These are phyloP conservation scores for Rhamphomyia laevipes DNA, from an alignment of 2,888 invertebrate species.

Conservation along the genomic window DNA sequence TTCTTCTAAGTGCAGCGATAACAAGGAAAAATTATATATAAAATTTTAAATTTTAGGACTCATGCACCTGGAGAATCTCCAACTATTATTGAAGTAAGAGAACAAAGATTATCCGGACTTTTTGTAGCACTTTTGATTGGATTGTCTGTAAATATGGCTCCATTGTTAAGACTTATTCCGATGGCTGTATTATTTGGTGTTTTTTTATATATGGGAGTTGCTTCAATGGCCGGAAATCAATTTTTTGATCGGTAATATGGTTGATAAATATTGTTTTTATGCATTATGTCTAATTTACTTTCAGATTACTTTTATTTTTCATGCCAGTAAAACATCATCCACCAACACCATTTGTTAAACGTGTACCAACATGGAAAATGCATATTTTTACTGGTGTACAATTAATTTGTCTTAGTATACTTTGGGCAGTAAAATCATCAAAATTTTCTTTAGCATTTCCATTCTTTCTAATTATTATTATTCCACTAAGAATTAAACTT, in stretches of 20 bases:
- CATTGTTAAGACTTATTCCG: constrained; percentile 65
- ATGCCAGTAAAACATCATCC: constrained; percentile 91
- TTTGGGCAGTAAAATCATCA: constrained; percentile 80
- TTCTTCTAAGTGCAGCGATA: no score
- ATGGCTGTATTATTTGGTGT: constrained; percentile 88
- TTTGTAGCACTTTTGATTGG: constrained; percentile 64
- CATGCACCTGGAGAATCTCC: constrained; percentile 91
- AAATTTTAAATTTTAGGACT: constrained; percentile 41
- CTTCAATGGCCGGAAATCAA: constrained; percentile 80
- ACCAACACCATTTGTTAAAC: constrained; percentile 70
- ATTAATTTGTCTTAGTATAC: constrained; percentile 53
- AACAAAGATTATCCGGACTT: constrained; percentile 69
- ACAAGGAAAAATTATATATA: not conserved
- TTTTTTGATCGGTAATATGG: constrained; percentile 52
- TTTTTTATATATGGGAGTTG: constrained; percentile 88
- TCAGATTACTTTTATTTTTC: constrained; percentile 47
- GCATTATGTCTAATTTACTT: not conserved
- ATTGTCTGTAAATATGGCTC: constrained; percentile 64
- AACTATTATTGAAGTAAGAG: constrained; percentile 70
- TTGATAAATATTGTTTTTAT: not conserved
- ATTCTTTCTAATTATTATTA: constrained; percentile 76
- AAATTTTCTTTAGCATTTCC: constrained; percentile 75
- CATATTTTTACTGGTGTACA: constrained; percentile 77
- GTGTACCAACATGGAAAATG: constrained; percentile 78
- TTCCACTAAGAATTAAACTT: constrained; percentile 66